Evolutionary conservation across 2,888 invertebrate species (phyloP), one percentile per base, ranked within the genome.

Genomic region (Cosmorhoe ocellata): DNA sequence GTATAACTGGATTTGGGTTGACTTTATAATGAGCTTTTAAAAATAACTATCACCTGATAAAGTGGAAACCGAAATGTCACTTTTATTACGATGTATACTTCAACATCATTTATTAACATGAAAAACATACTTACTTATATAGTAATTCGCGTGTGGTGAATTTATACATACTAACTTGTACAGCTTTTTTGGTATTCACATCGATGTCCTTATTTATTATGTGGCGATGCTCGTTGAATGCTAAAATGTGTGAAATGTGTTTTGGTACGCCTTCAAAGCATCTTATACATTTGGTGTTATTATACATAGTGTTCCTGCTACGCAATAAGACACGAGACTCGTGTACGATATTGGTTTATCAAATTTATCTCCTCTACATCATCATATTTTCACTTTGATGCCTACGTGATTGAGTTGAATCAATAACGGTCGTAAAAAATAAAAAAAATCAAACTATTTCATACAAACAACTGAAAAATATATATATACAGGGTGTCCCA

Each of bases 111-210:
- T 3, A 28, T 42, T 27, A 38, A 42, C 11, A 45, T 51, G 51
- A 50, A 49, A 55, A 53, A 59, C 53, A 56, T 53, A 49, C 46
- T 4, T 18, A 18, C 4, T 3, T 3, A 18, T 18, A 50, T 48
- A 30, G 43, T 39, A 54, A 52, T 55, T 51, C 41, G 56, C 51
- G 49, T 56, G 56, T 54, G 60, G 50, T 51, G 47, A 37, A 57
- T 63, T 61, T 24, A 4, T 18, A 18, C 40, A 59, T 61, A 47
- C 48, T 12, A 33, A 64, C 66, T 63, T 65, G 58, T 57, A 61
- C 45, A 44, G 52, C 53, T 58, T 58, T 63, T 66, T 73, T 70
- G 61, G 68, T 72, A 71, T 70, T 69, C 69, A 69, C 59, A 60
- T 55, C 56, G 60, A 61, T 65, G 59, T 63, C 54, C 46, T 50